These are phyloP conservation scores for Sialis fuliginosa DNA, from an alignment of 2,888 invertebrate species.

Conservation along the genomic window DNA sequence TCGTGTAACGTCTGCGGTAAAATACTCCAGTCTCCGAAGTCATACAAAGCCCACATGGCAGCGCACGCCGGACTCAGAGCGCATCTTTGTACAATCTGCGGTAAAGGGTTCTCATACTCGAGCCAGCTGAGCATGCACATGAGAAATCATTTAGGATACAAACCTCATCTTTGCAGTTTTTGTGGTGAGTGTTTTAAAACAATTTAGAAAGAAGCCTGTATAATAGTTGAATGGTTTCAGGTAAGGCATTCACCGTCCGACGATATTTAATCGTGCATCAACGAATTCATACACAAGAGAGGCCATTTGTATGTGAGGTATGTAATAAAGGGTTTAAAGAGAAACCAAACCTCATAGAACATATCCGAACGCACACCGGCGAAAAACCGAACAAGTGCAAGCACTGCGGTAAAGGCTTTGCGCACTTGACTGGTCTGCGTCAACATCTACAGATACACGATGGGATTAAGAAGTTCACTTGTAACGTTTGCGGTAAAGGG, in stretches of 20 bases:
- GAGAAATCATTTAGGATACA: conserved; percentile 7
- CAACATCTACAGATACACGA: conserved; percentile 9
- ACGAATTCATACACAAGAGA: conserved; percentile 9
- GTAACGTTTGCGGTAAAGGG: conserved; percentile 9
- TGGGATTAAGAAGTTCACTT: conserved; percentile 8
- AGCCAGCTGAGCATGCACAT: conserved; percentile 7
- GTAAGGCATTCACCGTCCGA: conserved; percentile 8
- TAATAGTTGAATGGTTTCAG: conserved; percentile 1
- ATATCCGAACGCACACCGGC: conserved; percentile 10
- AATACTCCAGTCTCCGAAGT: conserved; percentile 6
- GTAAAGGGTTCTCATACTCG: conserved; percentile 8
- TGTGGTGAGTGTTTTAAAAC: conserved; percentile 6
- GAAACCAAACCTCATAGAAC: conserved; percentile 10
- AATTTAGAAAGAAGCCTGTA: not conserved
- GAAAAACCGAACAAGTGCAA: conserved; percentile 10
- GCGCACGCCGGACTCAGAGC: conserved; percentile 6
- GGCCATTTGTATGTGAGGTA: conserved; percentile 9
- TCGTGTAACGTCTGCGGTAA: conserved; percentile 6
- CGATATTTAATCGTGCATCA: conserved; percentile 9
- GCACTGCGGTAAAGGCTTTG: conserved; percentile 11
- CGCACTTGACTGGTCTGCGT: conserved; percentile 9
- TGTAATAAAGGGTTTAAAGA: conserved; percentile 11
- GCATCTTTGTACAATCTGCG: conserved; percentile 9
- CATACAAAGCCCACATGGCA: conserved; percentile 8
- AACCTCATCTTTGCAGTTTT: conserved; percentile 10